Conservation (phyloP, 2,888 invertebrate genomes). For the Rhorus exstirpatorius region DNA sequence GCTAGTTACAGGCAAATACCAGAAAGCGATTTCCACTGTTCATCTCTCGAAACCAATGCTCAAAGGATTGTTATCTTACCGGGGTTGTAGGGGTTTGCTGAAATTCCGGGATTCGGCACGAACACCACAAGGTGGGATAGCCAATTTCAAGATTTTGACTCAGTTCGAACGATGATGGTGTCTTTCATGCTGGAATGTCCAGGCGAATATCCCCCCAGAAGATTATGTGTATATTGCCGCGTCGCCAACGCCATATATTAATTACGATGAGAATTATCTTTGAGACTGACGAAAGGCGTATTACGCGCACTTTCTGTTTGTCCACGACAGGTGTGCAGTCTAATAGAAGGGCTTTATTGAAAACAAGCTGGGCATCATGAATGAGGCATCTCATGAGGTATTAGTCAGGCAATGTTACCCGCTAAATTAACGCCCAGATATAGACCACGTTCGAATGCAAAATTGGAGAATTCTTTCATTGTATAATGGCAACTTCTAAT, state of each 20-base stretch:
- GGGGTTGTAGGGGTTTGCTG: conserved; percentile 57
- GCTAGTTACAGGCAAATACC: conserved; percentile 71
- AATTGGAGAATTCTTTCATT: neutral
- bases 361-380: neutral
- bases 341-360: neutral
- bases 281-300: conserved; percentile 59
- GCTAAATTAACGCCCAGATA: neutral
- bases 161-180: conserved; percentile 70
- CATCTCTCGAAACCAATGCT: conserved; percentile 66
- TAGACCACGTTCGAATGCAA: neutral
- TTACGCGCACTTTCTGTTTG: conserved; percentile 34
- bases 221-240: conserved; percentile 51
- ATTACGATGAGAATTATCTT: conserved; percentile 71
- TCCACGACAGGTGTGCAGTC: conserved; percentile 1
- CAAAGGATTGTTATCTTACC: conserved; percentile 82
- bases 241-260: conserved; percentile 70
- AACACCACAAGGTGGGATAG: conserved; percentile 68
- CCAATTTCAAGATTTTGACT: conserved; percentile 75
- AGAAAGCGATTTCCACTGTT: conserved; percentile 59
- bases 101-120: conserved; percentile 57
- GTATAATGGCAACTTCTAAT: neutral
- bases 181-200: conserved; percentile 64
- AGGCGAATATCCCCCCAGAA: conserved; percentile 43
- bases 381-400: neutral
- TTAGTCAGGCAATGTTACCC: neutral